A percentile compares a stretch with the other conserved stretches of the same genome.
Conservation (phyloP, 2,797 vertebrate genomes). For the Tapera naevia region DNA sequence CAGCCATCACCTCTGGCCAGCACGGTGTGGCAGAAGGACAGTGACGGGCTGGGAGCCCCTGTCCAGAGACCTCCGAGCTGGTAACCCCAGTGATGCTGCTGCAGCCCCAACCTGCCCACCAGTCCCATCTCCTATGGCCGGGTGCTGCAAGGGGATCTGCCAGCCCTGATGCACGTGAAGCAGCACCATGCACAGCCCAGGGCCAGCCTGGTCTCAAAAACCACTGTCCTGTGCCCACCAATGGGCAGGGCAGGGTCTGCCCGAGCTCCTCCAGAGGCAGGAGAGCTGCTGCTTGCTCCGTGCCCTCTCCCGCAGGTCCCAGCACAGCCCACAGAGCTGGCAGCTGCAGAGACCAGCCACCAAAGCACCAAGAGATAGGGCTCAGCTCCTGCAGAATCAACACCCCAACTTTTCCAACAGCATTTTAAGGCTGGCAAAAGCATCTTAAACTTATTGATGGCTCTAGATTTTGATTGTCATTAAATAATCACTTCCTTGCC, state of each 20-base stretch:
- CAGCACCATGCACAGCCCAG: background rate
- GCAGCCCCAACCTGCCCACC: background rate
- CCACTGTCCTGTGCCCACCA: background rate
- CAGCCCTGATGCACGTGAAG: rapidly evolving
- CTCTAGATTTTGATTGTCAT: background rate
- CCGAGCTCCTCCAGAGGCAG: background rate
- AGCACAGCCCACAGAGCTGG: background rate
- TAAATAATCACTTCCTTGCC: background rate
- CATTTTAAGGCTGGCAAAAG: background rate
- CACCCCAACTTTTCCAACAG: background rate
- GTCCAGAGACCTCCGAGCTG: background rate
- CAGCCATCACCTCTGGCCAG: background rate
- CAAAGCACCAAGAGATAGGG: background rate
- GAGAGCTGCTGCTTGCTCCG: background rate
- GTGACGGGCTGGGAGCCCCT: background rate
- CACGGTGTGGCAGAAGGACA: rapidly evolving
- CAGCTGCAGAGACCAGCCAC: background rate
- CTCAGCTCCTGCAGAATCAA: background rate
- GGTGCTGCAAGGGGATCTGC: background rate
- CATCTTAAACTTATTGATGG: background rate
- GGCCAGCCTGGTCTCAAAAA: background rate
- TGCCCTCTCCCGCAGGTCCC: background rate
- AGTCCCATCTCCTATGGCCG: background rate
- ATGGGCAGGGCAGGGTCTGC: background rate
- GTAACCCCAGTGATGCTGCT: background rate